phyloP scores from a whole-genome alignment of 2,888 invertebrate species.

The Calliopum simillimum region DNA sequence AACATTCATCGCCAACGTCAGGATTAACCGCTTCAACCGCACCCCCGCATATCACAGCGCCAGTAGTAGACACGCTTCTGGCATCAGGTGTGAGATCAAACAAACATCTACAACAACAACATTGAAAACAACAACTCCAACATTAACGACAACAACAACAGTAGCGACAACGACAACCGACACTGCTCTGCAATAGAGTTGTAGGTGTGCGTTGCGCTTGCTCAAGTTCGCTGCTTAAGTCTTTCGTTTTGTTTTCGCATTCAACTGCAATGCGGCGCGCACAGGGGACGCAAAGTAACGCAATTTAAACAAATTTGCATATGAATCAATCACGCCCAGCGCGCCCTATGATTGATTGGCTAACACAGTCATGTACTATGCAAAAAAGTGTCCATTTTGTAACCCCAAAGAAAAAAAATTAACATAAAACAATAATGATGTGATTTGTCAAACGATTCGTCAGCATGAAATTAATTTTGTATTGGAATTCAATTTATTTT shows the following conservation, averaged over 20 bases:
- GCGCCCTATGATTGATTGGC: constrained; percentile 1
- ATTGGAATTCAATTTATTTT: not conserved
- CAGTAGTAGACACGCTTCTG: not conserved
- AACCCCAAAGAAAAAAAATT: not conserved
- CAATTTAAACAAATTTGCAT: not conserved
- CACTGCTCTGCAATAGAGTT: constrained; percentile 10
- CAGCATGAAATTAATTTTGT: not conserved
- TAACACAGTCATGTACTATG: not conserved
- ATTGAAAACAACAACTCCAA: constrained; percentile 39
- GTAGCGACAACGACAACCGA: constrained; percentile 22
- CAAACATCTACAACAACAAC: constrained; percentile 36
- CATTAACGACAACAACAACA: constrained; percentile 26
- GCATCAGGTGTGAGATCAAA: constrained; percentile 38
- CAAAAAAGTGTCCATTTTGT: not conserved
- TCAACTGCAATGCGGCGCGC: not conserved
- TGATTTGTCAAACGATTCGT: not conserved
- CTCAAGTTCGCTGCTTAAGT: constrained; percentile 58
- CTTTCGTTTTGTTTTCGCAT: constrained; percentile 54
- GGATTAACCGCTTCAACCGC: not conserved
- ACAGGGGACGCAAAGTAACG: not conserved
- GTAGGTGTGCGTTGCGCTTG: constrained; percentile 46
- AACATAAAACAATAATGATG: not conserved
- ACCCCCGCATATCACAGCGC: too few species aligned
- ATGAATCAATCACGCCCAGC: constrained; percentile 2
- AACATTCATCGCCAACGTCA: not conserved